phyloP scores from a whole-genome alignment of 2,113 vertebrate genomes.

The Picathartes gymnocephalus region DNA sequence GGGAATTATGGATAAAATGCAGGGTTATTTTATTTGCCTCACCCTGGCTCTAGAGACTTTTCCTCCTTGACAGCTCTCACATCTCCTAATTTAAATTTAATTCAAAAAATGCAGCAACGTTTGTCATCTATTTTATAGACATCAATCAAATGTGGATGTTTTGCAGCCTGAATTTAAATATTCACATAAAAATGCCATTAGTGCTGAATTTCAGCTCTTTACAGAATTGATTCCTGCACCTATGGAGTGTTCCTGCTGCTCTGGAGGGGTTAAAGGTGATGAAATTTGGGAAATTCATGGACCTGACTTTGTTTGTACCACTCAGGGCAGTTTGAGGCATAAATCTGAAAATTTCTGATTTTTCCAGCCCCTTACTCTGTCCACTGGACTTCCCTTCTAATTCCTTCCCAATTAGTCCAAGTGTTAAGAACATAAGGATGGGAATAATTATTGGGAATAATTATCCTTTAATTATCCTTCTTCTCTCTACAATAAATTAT shows the following conservation, averaged over 20 bases:
- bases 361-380: not conserved
- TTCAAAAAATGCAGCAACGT: not conserved
- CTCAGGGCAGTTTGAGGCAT: not conserved
- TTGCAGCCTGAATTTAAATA: not conserved
- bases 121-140: not conserved
- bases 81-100: not conserved
- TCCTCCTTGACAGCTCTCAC: not conserved
- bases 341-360: rapidly evolving
- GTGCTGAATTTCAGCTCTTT: not conserved
- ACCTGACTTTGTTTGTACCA: not conserved
- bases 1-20: not conserved
- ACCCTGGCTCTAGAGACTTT: not conserved
- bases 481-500: not conserved
- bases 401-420: not conserved
- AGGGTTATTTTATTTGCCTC: not conserved
- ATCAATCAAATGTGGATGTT: rapidly evolving
- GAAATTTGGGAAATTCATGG: not conserved
- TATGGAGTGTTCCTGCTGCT: not conserved
- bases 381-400: not conserved
- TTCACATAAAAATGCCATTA: not conserved
- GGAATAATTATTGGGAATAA: not conserved
- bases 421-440: not conserved
- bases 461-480: not conserved
- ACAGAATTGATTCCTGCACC: not conserved
- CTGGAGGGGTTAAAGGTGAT: not conserved